Evolutionary conservation across 2,113 vertebrate species (phyloP).

Genomic region (Phrynosoma blainvillii): DNA sequence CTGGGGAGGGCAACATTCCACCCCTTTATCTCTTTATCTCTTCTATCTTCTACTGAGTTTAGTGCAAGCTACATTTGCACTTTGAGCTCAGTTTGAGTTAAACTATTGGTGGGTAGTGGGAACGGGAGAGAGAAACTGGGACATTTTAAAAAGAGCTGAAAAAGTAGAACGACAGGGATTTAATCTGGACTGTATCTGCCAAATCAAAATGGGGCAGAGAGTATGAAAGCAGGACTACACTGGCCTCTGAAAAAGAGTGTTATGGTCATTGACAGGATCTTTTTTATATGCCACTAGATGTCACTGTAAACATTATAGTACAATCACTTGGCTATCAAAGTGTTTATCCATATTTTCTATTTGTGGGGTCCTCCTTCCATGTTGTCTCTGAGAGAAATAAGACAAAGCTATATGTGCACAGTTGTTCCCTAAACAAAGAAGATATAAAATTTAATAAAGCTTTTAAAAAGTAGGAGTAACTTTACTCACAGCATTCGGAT

Average conservation of each 20-base stretch:
- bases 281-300: not conserved
- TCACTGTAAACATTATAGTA: not conserved
- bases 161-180: too few relatives aligned
- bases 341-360: not conserved
- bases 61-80: too few relatives aligned
- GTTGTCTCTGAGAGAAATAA: not conserved
- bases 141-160: too few relatives aligned
- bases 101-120: too few relatives aligned
- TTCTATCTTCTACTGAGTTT: too few relatives aligned
- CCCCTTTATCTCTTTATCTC: too few relatives aligned
- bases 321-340: not conserved
- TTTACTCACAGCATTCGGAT: constrained; percentile 65
- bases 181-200: too few relatives aligned
- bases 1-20: too few relatives aligned
- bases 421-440: not conserved
- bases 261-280: not conserved
- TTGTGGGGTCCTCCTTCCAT: not conserved
- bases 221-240: not conserved
- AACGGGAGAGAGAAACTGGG: too few relatives aligned
- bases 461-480: constrained; percentile 37
- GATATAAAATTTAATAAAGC: constrained; percentile 27
- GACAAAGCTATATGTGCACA: not conserved
- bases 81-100: too few relatives aligned
- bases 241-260: not conserved
- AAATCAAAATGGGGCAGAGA: too few relatives aligned